A percentile compares a stretch with the other conserved stretches of the same genome.
These are phyloP conservation scores for Lepisosteus osseus DNA, from an alignment of 2,113 vertebrate genomes.

Conservation along the genomic window DNA sequence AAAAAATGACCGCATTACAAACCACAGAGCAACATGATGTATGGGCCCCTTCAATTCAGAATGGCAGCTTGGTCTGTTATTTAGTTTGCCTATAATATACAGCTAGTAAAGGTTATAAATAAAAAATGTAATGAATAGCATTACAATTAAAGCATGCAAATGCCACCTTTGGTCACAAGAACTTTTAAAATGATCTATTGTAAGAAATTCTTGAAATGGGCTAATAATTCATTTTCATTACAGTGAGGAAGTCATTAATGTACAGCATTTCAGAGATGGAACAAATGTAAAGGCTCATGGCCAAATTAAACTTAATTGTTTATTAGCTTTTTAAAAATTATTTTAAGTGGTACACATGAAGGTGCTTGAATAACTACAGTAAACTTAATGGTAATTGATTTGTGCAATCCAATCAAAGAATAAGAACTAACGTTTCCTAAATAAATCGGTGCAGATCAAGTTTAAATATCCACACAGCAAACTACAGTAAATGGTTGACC, in stretches of 20 bases:
- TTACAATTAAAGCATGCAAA: conserved; percentile 59
- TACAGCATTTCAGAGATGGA: conserved; percentile 39
- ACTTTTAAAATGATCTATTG: conserved; percentile 63
- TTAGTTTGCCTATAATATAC: conserved; percentile 54
- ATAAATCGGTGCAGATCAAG: no score
- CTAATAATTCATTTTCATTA: conserved; percentile 73
- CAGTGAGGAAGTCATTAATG: conserved; percentile 55
- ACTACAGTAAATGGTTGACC: no score
- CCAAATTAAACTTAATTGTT: neutral
- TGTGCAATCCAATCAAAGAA: no score
- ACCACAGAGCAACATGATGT: conserved; percentile 48
- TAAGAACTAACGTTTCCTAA: no score
- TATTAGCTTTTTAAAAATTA: neutral
- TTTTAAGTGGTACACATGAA: no score
- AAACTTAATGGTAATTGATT: no score
- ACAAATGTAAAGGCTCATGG: conserved; percentile 43
- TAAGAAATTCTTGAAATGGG: conserved; percentile 54
- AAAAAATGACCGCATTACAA: conserved; percentile 23
- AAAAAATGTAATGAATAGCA: conserved; percentile 60
- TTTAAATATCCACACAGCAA: no score
- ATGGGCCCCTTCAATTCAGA: conserved; percentile 51
- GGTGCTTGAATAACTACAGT: no score
- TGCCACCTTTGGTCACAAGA: conserved; percentile 28
- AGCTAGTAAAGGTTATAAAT: conserved; percentile 60
- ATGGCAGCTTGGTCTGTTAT: conserved; percentile 49